Conservation (phyloP, 2,113 vertebrate species). For the Poecile atricapillus region DNA sequence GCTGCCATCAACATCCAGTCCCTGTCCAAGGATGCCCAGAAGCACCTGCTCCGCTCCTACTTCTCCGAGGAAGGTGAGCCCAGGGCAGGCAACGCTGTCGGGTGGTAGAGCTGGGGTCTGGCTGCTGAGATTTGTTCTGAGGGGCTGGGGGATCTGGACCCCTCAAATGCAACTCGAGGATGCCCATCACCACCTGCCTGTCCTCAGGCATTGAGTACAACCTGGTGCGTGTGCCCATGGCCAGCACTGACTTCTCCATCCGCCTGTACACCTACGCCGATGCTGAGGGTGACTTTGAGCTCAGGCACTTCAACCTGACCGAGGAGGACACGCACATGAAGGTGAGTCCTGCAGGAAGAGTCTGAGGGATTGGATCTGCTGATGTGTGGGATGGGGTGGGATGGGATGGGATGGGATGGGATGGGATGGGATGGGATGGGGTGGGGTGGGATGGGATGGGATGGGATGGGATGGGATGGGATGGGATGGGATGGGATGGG, state of each 20-base stretch:
- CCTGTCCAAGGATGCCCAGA: constrained; percentile 76
- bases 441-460: no score
- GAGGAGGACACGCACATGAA: constrained; percentile 88
- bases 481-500: neutral
- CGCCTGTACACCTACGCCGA: constrained; percentile 90
- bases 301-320: constrained; percentile 84
- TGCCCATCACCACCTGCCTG: rapidly evolving
- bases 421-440: neutral
- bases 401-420: neutral
- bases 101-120: neutral
- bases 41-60: constrained; percentile 85
- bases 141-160: neutral
- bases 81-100: neutral
- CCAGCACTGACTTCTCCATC: constrained; percentile 92
- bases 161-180: rapidly evolving
- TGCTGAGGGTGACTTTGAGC: constrained; percentile 76
- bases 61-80: constrained; percentile 83
- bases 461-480: neutral
- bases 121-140: neutral
- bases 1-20: constrained; percentile 90
- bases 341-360: constrained; percentile 48
- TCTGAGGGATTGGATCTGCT: rapidly evolving
- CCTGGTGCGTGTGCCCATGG: constrained; percentile 91
- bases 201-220: constrained; percentile 88
- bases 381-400: neutral